A percentile compares a stretch with the other conserved stretches of the same genome.
Conservation (phyloP, 2,113 vertebrate genomes). For the Strix aluco region DNA sequence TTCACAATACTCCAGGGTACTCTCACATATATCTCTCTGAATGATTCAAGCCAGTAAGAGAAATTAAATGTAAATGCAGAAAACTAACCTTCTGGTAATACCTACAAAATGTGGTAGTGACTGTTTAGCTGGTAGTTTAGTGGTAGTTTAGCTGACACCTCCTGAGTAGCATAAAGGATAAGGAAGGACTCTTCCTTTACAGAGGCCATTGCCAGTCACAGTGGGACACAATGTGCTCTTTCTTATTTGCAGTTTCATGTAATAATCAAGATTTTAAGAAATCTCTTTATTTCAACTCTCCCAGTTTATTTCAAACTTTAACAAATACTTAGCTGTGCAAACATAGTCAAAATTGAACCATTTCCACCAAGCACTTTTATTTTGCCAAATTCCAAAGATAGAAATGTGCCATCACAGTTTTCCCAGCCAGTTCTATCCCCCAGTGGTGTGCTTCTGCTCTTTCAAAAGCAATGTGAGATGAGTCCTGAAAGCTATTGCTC, state of each 20-base stretch:
- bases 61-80: neutral
- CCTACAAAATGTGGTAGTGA: neutral
- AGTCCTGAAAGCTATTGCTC: neutral
- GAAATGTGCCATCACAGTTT: neutral
- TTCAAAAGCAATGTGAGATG: neutral
- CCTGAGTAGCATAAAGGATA: fast-evolving
- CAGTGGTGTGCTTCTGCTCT: neutral
- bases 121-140: neutral
- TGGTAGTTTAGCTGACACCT: neutral
- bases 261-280: neutral
- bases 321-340: neutral
- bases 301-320: neutral
- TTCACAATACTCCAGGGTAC: neutral
- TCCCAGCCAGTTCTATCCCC: neutral
- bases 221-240: neutral
- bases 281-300: neutral
- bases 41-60: neutral
- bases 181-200: neutral
- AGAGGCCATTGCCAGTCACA: neutral
- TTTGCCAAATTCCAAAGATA: neutral
- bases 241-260: neutral
- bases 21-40: neutral
- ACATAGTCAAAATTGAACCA: neutral
- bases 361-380: neutral
- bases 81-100: neutral